These are phyloP conservation scores for Melinaea marsaeus DNA, from an alignment of 2,888 invertebrate genomes.

Conservation along the genomic window DNA sequence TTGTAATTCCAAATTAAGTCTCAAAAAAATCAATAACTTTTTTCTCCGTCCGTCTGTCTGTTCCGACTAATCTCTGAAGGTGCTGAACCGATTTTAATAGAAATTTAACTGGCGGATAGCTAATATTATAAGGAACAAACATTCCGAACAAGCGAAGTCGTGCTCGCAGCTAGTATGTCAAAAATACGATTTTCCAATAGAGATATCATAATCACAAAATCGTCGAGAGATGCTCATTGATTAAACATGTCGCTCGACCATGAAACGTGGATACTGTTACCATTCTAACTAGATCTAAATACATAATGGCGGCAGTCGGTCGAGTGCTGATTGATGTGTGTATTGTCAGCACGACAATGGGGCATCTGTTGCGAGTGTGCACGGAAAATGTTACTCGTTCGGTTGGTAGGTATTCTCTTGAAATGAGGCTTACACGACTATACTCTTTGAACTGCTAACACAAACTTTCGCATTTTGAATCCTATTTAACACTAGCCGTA, in stretches of 20 bases:
- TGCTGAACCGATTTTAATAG: too few relatives aligned
- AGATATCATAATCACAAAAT: not conserved
- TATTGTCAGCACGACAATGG: constrained; percentile 55
- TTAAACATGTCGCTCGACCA: not conserved
- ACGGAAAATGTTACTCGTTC: constrained; percentile 17
- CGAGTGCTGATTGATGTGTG: constrained; percentile 46
- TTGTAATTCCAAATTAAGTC: too few relatives aligned
- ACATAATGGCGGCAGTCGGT: constrained; percentile 36
- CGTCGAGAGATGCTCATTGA: not conserved
- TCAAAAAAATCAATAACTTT: too few relatives aligned
- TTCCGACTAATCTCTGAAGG: too few relatives aligned
- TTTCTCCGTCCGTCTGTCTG: too few relatives aligned
- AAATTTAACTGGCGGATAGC: too few relatives aligned
- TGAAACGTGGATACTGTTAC: not conserved
- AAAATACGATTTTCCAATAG: not conserved
- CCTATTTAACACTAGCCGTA: not conserved
- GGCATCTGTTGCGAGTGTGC: constrained; percentile 38
- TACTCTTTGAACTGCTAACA: constrained; percentile 40
- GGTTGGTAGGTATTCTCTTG: constrained; percentile 31
- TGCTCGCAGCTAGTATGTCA: not conserved
- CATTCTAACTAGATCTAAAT: constrained; percentile 11
- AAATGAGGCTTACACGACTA: constrained; percentile 41
- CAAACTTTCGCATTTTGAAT: constrained; percentile 34
- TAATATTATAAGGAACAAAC: too few relatives aligned
- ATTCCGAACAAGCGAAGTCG: too few relatives aligned